Evolutionary conservation across 1,140 invertebrate genomes (phyloP).

Genomic region (Philaenus spumarius): DNA sequence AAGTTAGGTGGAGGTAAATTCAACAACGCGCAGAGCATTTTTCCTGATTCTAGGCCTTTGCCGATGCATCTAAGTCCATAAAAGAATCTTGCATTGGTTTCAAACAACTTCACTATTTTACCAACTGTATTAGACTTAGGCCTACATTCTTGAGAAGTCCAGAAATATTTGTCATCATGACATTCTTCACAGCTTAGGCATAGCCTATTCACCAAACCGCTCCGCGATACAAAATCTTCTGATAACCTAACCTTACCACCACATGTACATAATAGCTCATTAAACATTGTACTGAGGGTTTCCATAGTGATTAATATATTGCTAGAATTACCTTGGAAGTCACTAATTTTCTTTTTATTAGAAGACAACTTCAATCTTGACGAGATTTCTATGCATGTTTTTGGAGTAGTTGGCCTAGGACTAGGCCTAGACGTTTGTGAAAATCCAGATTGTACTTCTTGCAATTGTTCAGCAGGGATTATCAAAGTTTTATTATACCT

Average conservation of each 20-base stretch:
- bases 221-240: not conserved
- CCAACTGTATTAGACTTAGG: not conserved
- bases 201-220: not conserved
- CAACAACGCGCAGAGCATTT: conserved; percentile 13
- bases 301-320: not conserved
- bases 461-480: too few relatives aligned
- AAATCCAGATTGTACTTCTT: too few relatives aligned
- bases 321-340: not conserved
- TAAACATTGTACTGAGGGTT: too few relatives aligned
- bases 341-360: not conserved
- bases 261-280: not conserved
- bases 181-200: not conserved
- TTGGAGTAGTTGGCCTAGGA: too few relatives aligned
- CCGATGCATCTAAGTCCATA: too few relatives aligned
- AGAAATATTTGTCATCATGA: not conserved
- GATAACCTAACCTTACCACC: not conserved
- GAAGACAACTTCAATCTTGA: not conserved
- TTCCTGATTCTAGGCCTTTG: conserved; percentile 6
- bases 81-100: not conserved
- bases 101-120: not conserved
- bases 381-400: too few relatives aligned
- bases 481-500: too few relatives aligned
- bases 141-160: not conserved
- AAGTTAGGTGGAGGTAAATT: conserved; percentile 7
- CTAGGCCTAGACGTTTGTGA: too few relatives aligned